phyloP scores from a whole-genome alignment of 2,113 vertebrate genomes.

The Sylvietta virens region DNA sequence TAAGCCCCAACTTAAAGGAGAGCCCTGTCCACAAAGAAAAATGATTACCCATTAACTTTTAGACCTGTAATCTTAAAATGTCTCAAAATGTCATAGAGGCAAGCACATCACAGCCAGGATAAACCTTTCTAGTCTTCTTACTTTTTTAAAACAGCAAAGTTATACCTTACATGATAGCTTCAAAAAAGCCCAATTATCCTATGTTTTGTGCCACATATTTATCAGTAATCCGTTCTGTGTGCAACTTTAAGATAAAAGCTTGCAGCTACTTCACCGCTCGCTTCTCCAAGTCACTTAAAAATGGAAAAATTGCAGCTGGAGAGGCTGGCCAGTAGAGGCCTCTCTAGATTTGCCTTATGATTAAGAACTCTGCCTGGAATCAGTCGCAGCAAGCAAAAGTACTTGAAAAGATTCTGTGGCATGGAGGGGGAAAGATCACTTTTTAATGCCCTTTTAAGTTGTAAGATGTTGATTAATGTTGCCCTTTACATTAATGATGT shows the following conservation, averaged over 20 bases:
- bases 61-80: constrained; percentile 52
- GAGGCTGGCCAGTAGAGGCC: constrained; percentile 89
- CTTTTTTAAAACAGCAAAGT: not conserved
- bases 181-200: constrained; percentile 25
- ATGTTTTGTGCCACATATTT: not conserved
- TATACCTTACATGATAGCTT: not conserved
- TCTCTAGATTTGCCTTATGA: constrained; percentile 88
- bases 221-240: constrained; percentile 17
- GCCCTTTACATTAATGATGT: constrained; percentile 85
- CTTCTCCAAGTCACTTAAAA: constrained; percentile 3
- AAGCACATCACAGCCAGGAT: constrained; percentile 21
- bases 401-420: constrained; percentile 78
- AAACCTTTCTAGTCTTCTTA: constrained; percentile 44
- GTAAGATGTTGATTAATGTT: constrained; percentile 84
- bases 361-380: constrained; percentile 23
- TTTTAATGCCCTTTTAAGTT: constrained; percentile 85
- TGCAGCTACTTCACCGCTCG: not conserved
- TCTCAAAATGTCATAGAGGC: constrained; percentile 2
- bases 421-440: constrained; percentile 68
- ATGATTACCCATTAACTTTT: constrained; percentile 23
- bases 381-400: constrained; percentile 58
- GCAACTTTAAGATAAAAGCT: constrained; percentile 54
- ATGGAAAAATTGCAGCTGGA: constrained; percentile 56
- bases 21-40: not conserved
- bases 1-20: constrained; percentile 23